Conservation (phyloP, 2,888 invertebrate genomes). For the Drosophila recens region DNA sequence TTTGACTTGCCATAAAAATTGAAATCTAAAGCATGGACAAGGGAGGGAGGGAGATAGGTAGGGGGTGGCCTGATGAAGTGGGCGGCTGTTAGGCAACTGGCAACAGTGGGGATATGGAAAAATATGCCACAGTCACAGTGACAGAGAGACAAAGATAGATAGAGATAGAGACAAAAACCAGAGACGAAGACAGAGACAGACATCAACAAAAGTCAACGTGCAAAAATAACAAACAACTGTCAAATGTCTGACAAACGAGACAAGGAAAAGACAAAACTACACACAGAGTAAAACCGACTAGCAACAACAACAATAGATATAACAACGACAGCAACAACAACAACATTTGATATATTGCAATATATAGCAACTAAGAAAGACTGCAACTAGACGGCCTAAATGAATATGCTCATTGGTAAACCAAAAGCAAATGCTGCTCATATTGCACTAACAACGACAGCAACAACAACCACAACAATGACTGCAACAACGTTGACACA, state of each 20-base stretch:
- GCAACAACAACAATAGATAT: constrained; percentile 25
- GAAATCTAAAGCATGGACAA: constrained; percentile 68
- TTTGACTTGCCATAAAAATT: constrained; percentile 80
- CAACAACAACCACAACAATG: constrained; percentile 21
- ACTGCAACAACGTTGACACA: constrained; percentile 38
- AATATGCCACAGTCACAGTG: constrained; percentile 25
- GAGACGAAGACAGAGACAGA: constrained; percentile 18
- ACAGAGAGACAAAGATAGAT: constrained; percentile 21
- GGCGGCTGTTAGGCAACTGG: constrained; percentile 77
- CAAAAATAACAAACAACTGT: constrained; percentile 82
- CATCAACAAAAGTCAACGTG: constrained; percentile 74
- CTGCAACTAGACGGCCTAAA: constrained; percentile 47
- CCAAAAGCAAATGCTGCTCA: constrained; percentile 41
- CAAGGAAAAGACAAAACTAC: constrained; percentile 79
- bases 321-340: constrained; percentile 21
- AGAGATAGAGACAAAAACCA: background rate
- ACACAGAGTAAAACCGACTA: constrained; percentile 42
- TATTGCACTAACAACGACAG: constrained; percentile 45
- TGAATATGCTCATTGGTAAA: constrained; percentile 53
- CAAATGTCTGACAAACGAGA: constrained; percentile 82
- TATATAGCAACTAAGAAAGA: constrained; percentile 38
- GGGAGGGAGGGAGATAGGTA: background rate
- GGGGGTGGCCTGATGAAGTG: constrained; percentile 50
- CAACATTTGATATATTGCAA: constrained; percentile 49
- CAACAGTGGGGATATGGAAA: constrained; percentile 30